A percentile compares a stretch with the other conserved stretches of the same genome.
Conservation (phyloP, 1,140 invertebrate genomes). For the Heliconius hermathena region DNA sequence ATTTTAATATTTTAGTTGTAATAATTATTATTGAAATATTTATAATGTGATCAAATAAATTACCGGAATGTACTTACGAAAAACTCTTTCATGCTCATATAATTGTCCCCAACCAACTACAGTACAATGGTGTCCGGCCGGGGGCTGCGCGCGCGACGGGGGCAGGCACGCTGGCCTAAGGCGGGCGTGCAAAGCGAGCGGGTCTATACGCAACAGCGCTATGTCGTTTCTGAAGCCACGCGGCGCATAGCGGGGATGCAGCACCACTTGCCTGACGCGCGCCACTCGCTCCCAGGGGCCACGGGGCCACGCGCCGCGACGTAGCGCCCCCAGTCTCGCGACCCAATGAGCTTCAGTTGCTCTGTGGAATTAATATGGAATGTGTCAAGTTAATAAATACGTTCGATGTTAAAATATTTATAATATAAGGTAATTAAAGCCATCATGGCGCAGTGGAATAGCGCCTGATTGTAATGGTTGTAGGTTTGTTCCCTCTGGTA, state of each 20-base stretch:
- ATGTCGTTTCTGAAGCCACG: slow-evolving; percentile 92
- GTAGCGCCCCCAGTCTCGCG: slow-evolving; percentile 87
- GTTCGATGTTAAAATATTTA: not conserved
- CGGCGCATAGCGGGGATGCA: slow-evolving; percentile 90
- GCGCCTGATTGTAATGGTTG: no score
- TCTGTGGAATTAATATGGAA: slow-evolving; percentile 69
- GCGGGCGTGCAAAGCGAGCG: slow-evolving; percentile 87
- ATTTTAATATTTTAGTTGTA: no score
- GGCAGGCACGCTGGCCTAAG: slow-evolving; percentile 89
- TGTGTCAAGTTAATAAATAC: not conserved
- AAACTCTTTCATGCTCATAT: slow-evolving; percentile 89
- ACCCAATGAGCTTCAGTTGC: slow-evolving; percentile 90
- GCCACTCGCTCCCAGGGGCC: slow-evolving; percentile 88
- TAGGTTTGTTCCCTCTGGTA: no score
- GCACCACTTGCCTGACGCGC: slow-evolving; percentile 84
- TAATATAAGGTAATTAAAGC: not conserved
- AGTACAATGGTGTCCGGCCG: slow-evolving; percentile 87
- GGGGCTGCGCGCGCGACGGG: slow-evolving; percentile 77
- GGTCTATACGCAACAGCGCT: slow-evolving; percentile 85
- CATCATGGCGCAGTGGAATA: no score
- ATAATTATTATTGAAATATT: not conserved
- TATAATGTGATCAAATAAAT: not conserved
- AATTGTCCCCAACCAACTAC: slow-evolving; percentile 93
- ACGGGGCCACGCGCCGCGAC: slow-evolving; percentile 87
- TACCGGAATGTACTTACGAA: slow-evolving; percentile 85